Evolutionary conservation across 2,797 vertebrate genomes (phyloP), one percentile per base, ranked within the genome.

Genomic region (Pampus argenteus): DNA sequence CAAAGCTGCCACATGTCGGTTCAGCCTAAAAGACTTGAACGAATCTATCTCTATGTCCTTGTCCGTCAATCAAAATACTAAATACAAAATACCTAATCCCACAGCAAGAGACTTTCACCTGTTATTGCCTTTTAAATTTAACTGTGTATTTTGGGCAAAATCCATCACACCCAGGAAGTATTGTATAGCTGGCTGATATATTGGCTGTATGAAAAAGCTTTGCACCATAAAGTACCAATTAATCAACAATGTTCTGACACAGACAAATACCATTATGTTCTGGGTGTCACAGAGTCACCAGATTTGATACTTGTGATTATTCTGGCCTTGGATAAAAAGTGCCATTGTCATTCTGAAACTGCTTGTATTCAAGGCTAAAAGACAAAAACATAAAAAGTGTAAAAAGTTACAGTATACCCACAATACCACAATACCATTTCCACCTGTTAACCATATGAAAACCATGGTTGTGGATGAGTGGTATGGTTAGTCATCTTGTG

Each of bases 401-500:
- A n/a, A n/a, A n/a, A n/a, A n/a, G n/a, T n/a, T n/a, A n/a, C n/a
- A n/a, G n/a, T n/a, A n/a, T n/a, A n/a, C n/a, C n/a, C 18, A 20
- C 18, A 64, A 23, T 38, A 56, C 47, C 9, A 44, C 18, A 29
- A 50, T 22, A 14, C 14, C 0, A 48, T 60, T 60, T 47, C 20
- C 15, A 56, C 29, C 22, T 54, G 31, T 78, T 80, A 73, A 62
- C 62, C 20, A 31, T 28, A 28, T 54, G 31, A 75, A 78, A 73
- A 62, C 62, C 20, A 31, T 28, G 34, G 8, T 14, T 62, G 31
- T 70, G 60, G 26, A 26, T 63, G n/a, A 54, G 67, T 56, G n/a
- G 31, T 50, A 34, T 36, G 17, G 47, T 68, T 15, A 66, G 49
- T 54, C 38, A 51, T 66, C 66, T 47, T 45, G 8, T 51, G 63